Evolutionary conservation across 2,113 vertebrate species (phyloP).

Genomic region (Corythaixoides concolor): DNA sequence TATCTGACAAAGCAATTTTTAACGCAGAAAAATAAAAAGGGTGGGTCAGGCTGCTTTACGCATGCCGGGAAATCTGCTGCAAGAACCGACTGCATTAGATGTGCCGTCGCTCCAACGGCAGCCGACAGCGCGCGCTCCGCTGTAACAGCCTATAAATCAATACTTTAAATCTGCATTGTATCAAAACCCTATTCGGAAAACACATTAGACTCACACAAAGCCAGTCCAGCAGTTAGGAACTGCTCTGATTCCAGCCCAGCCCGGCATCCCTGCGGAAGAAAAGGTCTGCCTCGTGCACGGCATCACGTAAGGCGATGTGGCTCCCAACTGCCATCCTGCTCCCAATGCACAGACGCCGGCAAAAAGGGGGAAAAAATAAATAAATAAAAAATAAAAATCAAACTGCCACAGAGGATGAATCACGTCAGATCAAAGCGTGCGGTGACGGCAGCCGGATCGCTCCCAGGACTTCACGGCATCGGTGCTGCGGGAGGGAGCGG

Average conservation of each 20-base stretch:
- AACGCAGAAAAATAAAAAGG: not conserved
- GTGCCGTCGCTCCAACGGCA: not conserved
- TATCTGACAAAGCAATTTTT: constrained; percentile 17
- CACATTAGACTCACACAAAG: not conserved
- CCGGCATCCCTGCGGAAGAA: not conserved
- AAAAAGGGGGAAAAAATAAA: too few relatives aligned
- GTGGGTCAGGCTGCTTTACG: not conserved
- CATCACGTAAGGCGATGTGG: rapidly evolving
- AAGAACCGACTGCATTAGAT: not conserved
- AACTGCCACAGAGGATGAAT: not conserved
- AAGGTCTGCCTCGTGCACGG: not conserved
- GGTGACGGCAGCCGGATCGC: not conserved
- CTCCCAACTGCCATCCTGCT: not conserved
- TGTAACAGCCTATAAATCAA: rapidly evolving
- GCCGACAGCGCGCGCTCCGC: not conserved
- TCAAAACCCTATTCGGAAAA: not conserved
- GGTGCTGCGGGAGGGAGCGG: not conserved
- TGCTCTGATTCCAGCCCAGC: not conserved
- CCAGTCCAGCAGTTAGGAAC: not conserved
- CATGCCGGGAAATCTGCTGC: constrained; percentile 55
- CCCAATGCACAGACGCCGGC: not conserved
- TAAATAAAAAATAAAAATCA: not conserved
- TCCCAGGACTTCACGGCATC: too few relatives aligned
- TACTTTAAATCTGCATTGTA: rapidly evolving
- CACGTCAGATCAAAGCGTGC: rapidly evolving